These are phyloP conservation scores for Prosapia bicincta DNA, from an alignment of 2,888 invertebrate genomes.

Conservation along the genomic window DNA sequence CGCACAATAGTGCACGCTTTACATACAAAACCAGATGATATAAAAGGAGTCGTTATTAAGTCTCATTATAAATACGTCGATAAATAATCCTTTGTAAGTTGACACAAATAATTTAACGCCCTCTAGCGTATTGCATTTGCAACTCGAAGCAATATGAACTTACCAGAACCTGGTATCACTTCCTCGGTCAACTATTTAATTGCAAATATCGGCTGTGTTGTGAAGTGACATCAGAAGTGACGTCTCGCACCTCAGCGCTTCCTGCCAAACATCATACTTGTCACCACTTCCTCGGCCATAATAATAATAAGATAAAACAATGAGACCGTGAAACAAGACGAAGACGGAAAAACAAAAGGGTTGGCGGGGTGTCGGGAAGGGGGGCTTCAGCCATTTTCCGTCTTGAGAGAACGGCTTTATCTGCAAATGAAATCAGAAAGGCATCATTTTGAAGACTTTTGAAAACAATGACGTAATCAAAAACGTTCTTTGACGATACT, in stretches of 20 bases:
- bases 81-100: no score
- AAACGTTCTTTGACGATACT: constrained; percentile 26
- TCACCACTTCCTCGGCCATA: background rate
- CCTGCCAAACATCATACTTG: background rate
- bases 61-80: no score
- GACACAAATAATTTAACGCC: no score
- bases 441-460: constrained; percentile 31
- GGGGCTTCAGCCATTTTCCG: constrained; percentile 27
- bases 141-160: no score
- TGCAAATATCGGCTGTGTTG: background rate
- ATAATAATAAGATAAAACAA: constrained; percentile 2
- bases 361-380: constrained; percentile 31
- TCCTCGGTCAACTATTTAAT: background rate
- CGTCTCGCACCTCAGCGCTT: background rate
- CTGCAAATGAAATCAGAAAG: constrained; percentile 31
- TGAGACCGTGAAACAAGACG: constrained; percentile 27
- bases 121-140: no score
- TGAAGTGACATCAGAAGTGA: background rate
- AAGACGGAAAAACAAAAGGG: constrained; percentile 35
- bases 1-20: no score
- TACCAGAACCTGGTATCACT: no score
- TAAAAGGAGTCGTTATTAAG: no score
- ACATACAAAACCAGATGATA: no score
- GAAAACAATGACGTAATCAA: constrained; percentile 29
- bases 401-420: constrained; percentile 22